A percentile compares a stretch with the other conserved stretches of the same genome.
phyloP scores from a whole-genome alignment of 1,140 invertebrate species.

The Bathynomus jamesi region DNA sequence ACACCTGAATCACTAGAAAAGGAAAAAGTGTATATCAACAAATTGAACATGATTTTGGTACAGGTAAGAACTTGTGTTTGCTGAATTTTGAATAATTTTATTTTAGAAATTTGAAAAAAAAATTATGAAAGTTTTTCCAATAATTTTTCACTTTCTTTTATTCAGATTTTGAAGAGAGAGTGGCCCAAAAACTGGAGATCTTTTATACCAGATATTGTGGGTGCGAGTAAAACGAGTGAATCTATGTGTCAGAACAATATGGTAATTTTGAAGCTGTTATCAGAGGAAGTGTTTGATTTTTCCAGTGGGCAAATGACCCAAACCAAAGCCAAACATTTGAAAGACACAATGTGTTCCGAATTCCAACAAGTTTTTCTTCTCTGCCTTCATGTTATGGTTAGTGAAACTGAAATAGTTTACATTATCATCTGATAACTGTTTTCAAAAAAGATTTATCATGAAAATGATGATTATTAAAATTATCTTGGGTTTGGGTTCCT shows the following conservation, averaged over 20 bases:
- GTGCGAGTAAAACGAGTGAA: constrained; percentile 97
- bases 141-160: no score
- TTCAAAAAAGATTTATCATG: no score
- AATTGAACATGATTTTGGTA: constrained; percentile 98
- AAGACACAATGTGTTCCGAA: constrained; percentile 99
- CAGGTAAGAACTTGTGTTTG: constrained; percentile 56
- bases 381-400: constrained; percentile 89
- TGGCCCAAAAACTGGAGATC: constrained; percentile 99
- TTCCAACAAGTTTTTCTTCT: constrained; percentile 97
- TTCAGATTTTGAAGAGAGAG: constrained; percentile 96
- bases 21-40: constrained; percentile 95
- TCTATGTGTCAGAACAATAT: constrained; percentile 99
- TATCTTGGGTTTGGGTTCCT: constrained; percentile 17
- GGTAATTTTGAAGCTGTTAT: constrained; percentile 92
- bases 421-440: no score
- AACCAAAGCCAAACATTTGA: constrained; percentile 97
- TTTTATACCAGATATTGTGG: constrained; percentile 98
- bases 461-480: background rate
- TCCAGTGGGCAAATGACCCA: constrained; percentile 96
- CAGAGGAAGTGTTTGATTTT: constrained; percentile 99
- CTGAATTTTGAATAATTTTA: no score
- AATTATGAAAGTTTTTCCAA: no score
- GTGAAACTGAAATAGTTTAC: constrained; percentile 27
- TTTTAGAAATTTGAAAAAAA: no score
- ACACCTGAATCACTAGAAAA: constrained; percentile 78